Percentiles rank a stretch among this genome's conserved stretches.
Evolutionary conservation across 2,797 vertebrate genomes (phyloP).

Genomic region (Lepus oiostolus): DNA sequence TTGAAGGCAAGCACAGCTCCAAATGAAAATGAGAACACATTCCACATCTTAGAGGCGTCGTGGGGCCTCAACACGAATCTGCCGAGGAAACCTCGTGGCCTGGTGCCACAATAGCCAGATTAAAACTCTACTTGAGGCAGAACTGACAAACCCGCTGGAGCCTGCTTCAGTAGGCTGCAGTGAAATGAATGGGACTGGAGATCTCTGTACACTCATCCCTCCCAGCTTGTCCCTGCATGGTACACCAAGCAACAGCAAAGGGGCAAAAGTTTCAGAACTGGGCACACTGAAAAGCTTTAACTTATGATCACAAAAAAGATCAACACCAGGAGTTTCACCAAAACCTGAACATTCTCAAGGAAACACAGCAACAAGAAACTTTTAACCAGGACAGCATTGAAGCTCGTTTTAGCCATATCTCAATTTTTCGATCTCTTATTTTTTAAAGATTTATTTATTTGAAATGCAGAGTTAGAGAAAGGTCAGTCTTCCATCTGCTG

Average conservation of each 20-base stretch:
- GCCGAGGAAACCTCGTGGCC: constrained; percentile 6
- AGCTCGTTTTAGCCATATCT: neutral
- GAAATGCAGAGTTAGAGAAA: no score
- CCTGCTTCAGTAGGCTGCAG: neutral
- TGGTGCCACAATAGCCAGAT: neutral
- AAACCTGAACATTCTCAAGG: neutral
- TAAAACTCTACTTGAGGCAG: constrained; percentile 54
- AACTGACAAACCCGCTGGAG: neutral
- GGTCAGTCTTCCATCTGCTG: no score
- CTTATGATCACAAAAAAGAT: neutral
- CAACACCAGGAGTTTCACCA: neutral
- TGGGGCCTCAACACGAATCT: constrained; percentile 31
- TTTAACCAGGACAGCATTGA: no score
- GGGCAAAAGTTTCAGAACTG: neutral
- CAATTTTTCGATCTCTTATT: no score
- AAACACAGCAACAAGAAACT: neutral
- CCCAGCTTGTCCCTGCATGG: neutral
- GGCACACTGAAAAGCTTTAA: neutral
- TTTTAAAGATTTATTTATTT: no score
- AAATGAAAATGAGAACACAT: neutral
- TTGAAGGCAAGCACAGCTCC: constrained; percentile 19
- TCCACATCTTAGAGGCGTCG: neutral
- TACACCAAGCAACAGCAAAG: neutral
- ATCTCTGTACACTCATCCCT: neutral
- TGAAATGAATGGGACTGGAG: neutral